Percentiles rank a stretch among this genome's conserved stretches.
Evolutionary conservation across 2,113 vertebrate genomes (phyloP).

Genomic region (Serilophus lunatus): DNA sequence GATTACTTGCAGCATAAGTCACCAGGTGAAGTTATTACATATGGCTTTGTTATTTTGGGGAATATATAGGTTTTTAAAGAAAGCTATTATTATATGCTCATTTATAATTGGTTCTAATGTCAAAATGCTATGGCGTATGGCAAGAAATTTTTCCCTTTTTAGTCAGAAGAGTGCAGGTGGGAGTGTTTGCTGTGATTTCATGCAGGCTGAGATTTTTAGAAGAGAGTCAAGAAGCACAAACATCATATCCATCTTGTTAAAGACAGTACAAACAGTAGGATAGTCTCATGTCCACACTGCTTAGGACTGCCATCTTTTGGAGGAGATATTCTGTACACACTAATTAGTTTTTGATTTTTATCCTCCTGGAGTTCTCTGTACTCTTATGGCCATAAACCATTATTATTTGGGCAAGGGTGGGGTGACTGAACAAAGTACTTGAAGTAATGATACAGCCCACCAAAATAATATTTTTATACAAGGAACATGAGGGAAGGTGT

Average conservation of each 20-base stretch:
- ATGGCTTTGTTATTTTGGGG: neutral
- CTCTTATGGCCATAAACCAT: neutral
- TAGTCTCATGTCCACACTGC: neutral
- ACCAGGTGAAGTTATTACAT: neutral
- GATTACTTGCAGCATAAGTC: neutral
- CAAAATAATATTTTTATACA: neutral
- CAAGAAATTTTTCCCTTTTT: neutral
- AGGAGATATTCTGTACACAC: neutral
- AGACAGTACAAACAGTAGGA: neutral
- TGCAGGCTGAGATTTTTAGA: neutral
- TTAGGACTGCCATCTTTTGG: neutral
- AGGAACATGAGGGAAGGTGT: neutral
- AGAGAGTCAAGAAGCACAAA: neutral
- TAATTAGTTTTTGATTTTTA: neutral
- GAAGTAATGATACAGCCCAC: neutral
- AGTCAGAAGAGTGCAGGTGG: neutral
- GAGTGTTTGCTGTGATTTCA: neutral
- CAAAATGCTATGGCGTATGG: neutral
- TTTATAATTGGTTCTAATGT: neutral
- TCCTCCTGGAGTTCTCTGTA: neutral
- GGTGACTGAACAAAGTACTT: neutral
- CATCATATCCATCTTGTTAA: neutral
- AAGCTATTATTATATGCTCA: neutral
- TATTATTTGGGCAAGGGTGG: neutral
- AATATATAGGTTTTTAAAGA: neutral